Base-by-base conservation (phyloP, 2,888 invertebrate species). In the Platycheirus albimanus region DNA sequence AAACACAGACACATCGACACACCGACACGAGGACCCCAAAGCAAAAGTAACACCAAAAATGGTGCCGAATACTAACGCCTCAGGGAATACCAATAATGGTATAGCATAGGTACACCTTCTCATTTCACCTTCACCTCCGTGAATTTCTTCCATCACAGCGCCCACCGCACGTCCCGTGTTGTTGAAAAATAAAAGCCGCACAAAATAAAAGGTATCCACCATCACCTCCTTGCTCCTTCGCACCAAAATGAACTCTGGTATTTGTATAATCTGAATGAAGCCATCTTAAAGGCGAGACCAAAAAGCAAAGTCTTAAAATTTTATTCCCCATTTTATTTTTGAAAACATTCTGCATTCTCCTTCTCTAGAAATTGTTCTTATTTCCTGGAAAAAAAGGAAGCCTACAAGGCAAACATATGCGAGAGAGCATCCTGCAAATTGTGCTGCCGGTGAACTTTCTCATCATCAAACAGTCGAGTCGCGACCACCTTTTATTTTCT, bases 321-420 rank as follows among this genome's bases (percentile, higher is more conserved):
- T 47, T 11, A 45, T 19, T 3, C 41, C n/a, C 30, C 45, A 2
- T 45, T 11, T 20, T 51, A 28, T 28, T 43, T 30, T 5, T 30
- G 17, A 10, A 17, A 17, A 36, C 33, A 20, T 24, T 71, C 15
- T 13, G 13, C 38, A 7, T 8, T 41, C 33, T n/a, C 5, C 11
- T 58, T 45, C 19, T 30, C 17, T 11, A 11, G 3, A 51, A 49
- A n/a, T 24, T 15, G 20, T 38, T 8, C 11, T 54, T 38, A 30
- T 15, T 15, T 20, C 2, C 7, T 2, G 36, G 7, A 28, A 56
- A 43, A n/a, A n/a, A 58, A 56, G 51, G 58, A 76, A 76, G 15
- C 38, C 71, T 64, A 30, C 47, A 61, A 66, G 66, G 61, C 76
- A 66, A 76, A 71, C 80, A 81, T 66, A 81, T 71, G 76, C 76